Evolutionary conservation across 2,888 invertebrate genomes (phyloP), one percentile per base, ranked within the genome.

Genomic region (Apodemia mormo): DNA sequence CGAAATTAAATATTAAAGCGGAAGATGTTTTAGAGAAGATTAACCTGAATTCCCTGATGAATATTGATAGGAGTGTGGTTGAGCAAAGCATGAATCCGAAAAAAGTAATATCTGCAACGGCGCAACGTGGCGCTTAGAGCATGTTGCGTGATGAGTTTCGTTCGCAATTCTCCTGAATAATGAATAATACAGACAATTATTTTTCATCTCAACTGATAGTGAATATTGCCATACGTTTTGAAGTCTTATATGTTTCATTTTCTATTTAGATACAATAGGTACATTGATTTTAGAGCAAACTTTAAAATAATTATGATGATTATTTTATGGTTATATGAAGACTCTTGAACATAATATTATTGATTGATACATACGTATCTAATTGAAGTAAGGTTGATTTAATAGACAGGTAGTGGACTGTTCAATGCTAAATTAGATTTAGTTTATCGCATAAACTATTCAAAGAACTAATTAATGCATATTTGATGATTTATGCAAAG

Each of bases 111-210:
- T 61, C 7, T 61, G 61, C 37, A 37, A 33, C n/a, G 6, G 33
- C 61, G 61, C 61, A 14, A 12, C 30, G 12, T 14, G 61, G 30
- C 33, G 61, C 61, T 33, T 14, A 1, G 37, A 61, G 33, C 14
- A 10, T 37, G 58, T 58, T 30, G 9, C 30, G 58, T 58, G 29
- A 58, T 22, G 52, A 54, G 52, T 54, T 58, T 82, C 81, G 76
- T 79, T 80, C 80, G 81, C 83, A 81, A 81, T 82, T 82, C 77
- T 73, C 75, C 74, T 85, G 83, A 85, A 87, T 86, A 85, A 86
- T 86, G 79, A 82, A 82, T 78, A 77, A 68, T 76, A 77, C 74
- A 77, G 67, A 54, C 71, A 68, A 58, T 14, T 12, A 54, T 49
- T 68, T 66, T 66, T 65, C 67, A 54, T 8, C 29, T 30, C 37